Conservation (phyloP, 2,113 vertebrate genomes). For the Mixornis gularis region DNA sequence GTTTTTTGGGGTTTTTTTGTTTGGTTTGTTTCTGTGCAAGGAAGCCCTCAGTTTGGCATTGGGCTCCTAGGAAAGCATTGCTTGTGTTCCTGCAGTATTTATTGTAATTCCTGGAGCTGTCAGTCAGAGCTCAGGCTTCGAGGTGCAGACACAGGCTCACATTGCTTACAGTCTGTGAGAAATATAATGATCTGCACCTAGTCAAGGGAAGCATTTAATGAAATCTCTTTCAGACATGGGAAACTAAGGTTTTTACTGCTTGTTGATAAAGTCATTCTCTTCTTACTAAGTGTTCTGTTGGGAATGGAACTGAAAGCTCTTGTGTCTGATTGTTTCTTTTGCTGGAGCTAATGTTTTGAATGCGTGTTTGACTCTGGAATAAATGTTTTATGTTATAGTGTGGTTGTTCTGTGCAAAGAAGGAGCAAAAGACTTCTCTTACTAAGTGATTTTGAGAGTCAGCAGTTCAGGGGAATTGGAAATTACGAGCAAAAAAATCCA, state of each 20-base stretch:
- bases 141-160: conserved; percentile 22
- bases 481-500: neutral
- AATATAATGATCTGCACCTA: conserved; percentile 53
- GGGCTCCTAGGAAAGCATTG: neutral
- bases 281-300: conserved; percentile 38
- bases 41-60: neutral
- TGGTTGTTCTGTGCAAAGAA: neutral
- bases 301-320: conserved; percentile 42
- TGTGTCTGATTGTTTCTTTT: conserved; percentile 52
- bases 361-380: conserved; percentile 31
- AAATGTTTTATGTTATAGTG: conserved; percentile 17
- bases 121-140: conserved; percentile 27
- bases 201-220: conserved; percentile 59
- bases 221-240: conserved; percentile 54
- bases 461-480: neutral
- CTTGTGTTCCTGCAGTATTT: conserved; percentile 22
- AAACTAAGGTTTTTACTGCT: conserved; percentile 48
- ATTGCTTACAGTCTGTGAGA: conserved; percentile 32
- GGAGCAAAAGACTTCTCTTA: neutral
- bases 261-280: conserved; percentile 55
- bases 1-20: neutral
- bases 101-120: conserved; percentile 51
- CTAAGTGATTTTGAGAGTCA: neutral
- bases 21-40: neutral
- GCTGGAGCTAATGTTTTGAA: conserved; percentile 50